Conservation (phyloP, 2,888 invertebrate species). For the Mythimna pallens region DNA sequence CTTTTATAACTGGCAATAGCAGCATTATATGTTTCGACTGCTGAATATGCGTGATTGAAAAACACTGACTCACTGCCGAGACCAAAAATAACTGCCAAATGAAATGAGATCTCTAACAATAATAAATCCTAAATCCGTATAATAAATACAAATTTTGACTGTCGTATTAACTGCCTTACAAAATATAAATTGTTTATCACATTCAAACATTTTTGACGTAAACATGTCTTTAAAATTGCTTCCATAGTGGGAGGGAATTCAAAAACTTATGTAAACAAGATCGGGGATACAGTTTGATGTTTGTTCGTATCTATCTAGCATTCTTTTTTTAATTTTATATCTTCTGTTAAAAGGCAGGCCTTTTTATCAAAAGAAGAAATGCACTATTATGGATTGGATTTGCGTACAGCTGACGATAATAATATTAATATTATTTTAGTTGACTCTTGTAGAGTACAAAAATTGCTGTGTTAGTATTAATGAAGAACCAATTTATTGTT, state of each 20-base stretch:
- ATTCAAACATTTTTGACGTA: not conserved
- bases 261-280: too few relatives aligned
- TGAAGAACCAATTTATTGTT: slow-evolving; percentile 13
- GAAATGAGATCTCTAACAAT: not conserved
- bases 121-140: slow-evolving; percentile 1
- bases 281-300: too few relatives aligned
- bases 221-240: not conserved
- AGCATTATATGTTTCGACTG: not conserved
- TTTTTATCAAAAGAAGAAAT: not conserved
- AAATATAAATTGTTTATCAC: not conserved
- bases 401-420: slow-evolving; percentile 30
- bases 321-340: not conserved
- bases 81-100: not conserved
- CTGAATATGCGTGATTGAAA: not conserved
- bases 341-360: not conserved
- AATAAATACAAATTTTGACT: not conserved
- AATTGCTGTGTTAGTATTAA: slow-evolving; percentile 53
- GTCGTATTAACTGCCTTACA: slow-evolving; percentile 14
- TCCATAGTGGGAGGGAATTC: too few relatives aligned
- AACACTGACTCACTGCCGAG: slow-evolving; percentile 1
- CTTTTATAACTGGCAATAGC: too few relatives aligned
- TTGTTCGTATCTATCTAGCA: too few relatives aligned
- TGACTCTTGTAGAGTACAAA: slow-evolving; percentile 74
- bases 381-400: slow-evolving; percentile 10
- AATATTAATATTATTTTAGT: slow-evolving; percentile 40